phyloP scores from a whole-genome alignment of 2,797 vertebrate species.

The Carapus acus region DNA sequence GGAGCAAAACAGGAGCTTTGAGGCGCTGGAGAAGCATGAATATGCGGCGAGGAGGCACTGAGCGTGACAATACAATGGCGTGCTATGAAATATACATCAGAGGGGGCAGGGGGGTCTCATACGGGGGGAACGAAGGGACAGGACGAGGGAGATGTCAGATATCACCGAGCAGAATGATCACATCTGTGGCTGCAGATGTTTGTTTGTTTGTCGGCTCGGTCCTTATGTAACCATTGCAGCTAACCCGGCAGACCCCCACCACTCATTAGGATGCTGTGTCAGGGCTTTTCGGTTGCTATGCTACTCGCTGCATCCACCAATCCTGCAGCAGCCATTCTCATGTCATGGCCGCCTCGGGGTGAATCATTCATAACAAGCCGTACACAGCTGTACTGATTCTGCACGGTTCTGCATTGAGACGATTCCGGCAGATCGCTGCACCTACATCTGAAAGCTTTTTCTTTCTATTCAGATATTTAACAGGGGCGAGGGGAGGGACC shows the following conservation, averaged over 20 bases:
- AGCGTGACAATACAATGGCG: constrained; percentile 34
- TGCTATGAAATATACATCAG: constrained; percentile 62
- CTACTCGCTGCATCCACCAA: constrained; percentile 50
- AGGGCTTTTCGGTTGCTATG: constrained; percentile 54
- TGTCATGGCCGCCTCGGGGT: no score
- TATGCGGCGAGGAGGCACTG: constrained; percentile 15
- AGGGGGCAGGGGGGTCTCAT: no score
- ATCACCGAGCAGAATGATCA: not conserved
- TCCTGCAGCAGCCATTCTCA: constrained; percentile 25
- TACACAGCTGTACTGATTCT: no score
- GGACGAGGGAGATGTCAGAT: constrained; percentile 2
- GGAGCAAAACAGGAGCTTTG: constrained; percentile 47
- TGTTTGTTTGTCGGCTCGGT: constrained; percentile 7
- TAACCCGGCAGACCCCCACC: constrained; percentile 36
- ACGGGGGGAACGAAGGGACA: no score
- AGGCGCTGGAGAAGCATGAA: constrained; percentile 36
- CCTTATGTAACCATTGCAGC: constrained; percentile 43
- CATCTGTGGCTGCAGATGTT: constrained; percentile 1
- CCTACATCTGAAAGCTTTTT: no score
- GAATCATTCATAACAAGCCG: no score
- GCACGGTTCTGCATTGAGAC: no score
- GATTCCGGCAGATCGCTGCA: no score
- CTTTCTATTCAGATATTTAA: no score
- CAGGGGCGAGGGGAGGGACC: no score
- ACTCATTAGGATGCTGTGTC: constrained; percentile 59